Conservation (phyloP, 2,113 vertebrate genomes). For the Halcyon senegalensis region DNA sequence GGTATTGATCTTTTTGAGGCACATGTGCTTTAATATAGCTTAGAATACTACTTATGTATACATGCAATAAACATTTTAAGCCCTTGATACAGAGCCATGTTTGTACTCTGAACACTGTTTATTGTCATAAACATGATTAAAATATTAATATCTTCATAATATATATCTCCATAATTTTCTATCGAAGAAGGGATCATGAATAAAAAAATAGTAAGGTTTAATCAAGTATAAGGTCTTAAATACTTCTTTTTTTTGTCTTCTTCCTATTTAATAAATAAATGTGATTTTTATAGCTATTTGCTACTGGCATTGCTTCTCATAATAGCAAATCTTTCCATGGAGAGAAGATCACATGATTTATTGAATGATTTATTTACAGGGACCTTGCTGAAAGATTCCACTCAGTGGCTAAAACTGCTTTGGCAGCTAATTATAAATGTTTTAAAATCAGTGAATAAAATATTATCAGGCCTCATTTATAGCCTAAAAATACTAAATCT, state of each 20-base stretch:
- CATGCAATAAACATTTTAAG: background rate
- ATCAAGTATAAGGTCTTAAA: background rate
- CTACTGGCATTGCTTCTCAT: background rate
- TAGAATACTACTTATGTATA: background rate
- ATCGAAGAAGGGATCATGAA: background rate
- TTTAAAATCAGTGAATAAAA: background rate
- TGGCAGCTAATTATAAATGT: background rate
- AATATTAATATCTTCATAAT: background rate
- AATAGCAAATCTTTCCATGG: background rate
- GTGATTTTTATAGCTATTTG: background rate
- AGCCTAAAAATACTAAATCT: background rate
- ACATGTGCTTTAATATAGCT: background rate
- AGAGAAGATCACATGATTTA: background rate
- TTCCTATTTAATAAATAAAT: background rate
- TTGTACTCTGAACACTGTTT: background rate
- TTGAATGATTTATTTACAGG: background rate
- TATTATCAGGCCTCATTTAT: background rate
- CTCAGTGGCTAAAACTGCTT: background rate
- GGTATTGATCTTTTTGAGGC: background rate
- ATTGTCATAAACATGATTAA: background rate
- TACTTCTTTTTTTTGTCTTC: background rate
- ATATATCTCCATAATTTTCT: background rate
- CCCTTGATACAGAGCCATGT: background rate
- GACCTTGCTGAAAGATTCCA: background rate
- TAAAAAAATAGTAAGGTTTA: background rate